Conservation (phyloP, 2,113 vertebrate genomes). For the Pipra filicauda region DNA sequence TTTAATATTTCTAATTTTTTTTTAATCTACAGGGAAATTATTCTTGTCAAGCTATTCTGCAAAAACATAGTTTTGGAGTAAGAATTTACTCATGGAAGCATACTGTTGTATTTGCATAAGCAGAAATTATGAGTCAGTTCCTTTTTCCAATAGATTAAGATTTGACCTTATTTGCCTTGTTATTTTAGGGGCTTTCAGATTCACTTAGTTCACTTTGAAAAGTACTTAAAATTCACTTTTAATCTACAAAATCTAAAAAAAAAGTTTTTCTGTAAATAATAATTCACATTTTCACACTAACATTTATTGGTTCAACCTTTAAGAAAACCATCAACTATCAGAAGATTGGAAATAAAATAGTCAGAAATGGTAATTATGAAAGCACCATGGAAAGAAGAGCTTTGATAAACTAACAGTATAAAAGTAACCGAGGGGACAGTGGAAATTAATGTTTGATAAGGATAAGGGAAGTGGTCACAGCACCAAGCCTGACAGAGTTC, state of each 20-base stretch:
- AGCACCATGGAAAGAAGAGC: not conserved
- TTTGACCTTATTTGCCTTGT: not conserved
- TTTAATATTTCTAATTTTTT: slow-evolving; percentile 40
- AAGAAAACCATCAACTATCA: not conserved
- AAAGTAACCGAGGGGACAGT: not conserved
- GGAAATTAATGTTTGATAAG: not conserved
- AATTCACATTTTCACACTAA: not conserved
- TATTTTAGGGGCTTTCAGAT: not conserved
- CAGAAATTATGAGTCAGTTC: not conserved
- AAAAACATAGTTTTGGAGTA: slow-evolving; percentile 7
- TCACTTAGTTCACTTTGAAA: not conserved
- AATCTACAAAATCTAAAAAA: not conserved
- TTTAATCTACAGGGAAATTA: slow-evolving; percentile 13
- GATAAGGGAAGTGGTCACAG: not conserved
- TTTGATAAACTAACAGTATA: not conserved
- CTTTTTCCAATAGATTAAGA: not conserved
- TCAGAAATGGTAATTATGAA: not conserved
- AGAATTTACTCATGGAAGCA: not conserved
- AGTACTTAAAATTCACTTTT: not conserved
- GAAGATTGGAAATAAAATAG: not conserved
- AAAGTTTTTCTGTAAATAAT: not conserved
- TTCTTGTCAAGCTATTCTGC: slow-evolving; percentile 4
- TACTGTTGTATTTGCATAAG: not conserved
- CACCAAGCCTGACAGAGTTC: not conserved
- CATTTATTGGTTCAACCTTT: not conserved